These are phyloP conservation scores for Gymnobelideus leadbeateri DNA, from an alignment of 2,113 vertebrate genomes.

Conservation along the genomic window DNA sequence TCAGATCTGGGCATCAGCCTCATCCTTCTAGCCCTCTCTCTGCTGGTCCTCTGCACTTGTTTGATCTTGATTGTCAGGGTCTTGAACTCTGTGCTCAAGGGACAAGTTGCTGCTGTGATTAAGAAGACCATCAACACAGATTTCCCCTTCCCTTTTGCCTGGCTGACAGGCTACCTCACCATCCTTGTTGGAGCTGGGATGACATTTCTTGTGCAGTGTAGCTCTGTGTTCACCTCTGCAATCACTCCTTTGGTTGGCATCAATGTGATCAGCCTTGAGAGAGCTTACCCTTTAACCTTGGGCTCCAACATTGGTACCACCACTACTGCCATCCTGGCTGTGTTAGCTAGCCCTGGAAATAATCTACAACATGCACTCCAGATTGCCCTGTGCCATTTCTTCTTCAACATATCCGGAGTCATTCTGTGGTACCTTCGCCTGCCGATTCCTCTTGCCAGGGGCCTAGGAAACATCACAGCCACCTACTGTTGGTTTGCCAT, in stretches of 20 bases:
- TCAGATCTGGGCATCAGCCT: conserved; percentile 92
- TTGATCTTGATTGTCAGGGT: conserved; percentile 94
- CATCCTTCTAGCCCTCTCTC: conserved; percentile 90
- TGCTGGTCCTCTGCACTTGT: conserved; percentile 91
- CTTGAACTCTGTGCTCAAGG: conserved; percentile 94
- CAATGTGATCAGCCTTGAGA: conserved; percentile 95
- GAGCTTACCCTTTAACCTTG: conserved; percentile 95
- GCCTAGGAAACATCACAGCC: conserved; percentile 90
- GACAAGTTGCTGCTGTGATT: conserved; percentile 93
- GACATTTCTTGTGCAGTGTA: conserved; percentile 98
- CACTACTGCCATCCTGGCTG: conserved; percentile 96
- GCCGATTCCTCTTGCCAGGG: conserved; percentile 92
- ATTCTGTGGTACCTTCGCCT: conserved; percentile 93
- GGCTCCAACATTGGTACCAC: conserved; percentile 98
- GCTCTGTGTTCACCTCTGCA: conserved; percentile 98
- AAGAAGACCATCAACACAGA: conserved; percentile 98
- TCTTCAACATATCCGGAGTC: conserved; percentile 98
- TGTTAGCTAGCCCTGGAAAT: conserved; percentile 93
- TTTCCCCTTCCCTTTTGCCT: conserved; percentile 95
- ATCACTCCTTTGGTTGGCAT: conserved; percentile 97
- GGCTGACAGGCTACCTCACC: conserved; percentile 96
- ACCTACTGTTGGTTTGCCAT: conserved; percentile 96
- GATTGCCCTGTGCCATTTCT: conserved; percentile 98
- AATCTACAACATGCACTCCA: conserved; percentile 83
- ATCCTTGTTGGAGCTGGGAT: conserved; percentile 95